Evolutionary conservation across 2,888 invertebrate genomes (phyloP).

Genomic region (Neuroscelio doddi): DNA sequence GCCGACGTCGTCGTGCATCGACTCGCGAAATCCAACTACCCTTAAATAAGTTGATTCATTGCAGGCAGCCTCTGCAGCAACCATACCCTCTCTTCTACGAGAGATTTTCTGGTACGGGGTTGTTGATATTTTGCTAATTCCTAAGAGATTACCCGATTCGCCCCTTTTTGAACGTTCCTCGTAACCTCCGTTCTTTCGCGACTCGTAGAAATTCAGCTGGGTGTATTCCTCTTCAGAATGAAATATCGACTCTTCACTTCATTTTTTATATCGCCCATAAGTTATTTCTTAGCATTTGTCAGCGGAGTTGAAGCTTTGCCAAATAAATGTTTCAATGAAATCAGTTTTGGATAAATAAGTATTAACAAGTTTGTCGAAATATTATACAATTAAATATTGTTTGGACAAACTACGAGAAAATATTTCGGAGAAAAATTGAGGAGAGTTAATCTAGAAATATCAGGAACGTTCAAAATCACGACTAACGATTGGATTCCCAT

Average conservation of each 20-base stretch:
- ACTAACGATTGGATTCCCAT: constrained; percentile 46
- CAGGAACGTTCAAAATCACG: constrained; percentile 47
- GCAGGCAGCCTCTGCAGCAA: constrained; percentile 58
- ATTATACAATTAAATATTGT: too few relatives aligned
- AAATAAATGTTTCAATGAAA: constrained; percentile 18
- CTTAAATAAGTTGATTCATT: constrained; percentile 72
- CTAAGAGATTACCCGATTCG: constrained; percentile 58
- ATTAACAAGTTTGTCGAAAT: too few relatives aligned
- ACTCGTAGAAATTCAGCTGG: constrained; percentile 34
- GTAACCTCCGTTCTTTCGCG: constrained; percentile 4
- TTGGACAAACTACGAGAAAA: too few relatives aligned
- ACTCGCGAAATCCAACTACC: constrained; percentile 71
- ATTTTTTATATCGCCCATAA: constrained; percentile 47
- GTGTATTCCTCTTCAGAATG: constrained; percentile 39
- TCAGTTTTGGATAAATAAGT: too few relatives aligned
- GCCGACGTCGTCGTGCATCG: constrained; percentile 68
- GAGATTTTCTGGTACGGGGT: constrained; percentile 38
- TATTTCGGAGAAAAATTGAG: too few relatives aligned
- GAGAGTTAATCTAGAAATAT: too few relatives aligned
- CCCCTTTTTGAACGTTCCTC: too few relatives aligned
- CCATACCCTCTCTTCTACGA: constrained; percentile 46
- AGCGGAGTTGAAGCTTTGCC: constrained; percentile 15
- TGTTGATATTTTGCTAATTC: constrained; percentile 67
- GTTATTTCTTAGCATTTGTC: constrained; percentile 41
- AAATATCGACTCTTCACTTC: constrained; percentile 53